phyloP scores from a whole-genome alignment of 2,888 invertebrate species.

The Notodonta dromedarius region DNA sequence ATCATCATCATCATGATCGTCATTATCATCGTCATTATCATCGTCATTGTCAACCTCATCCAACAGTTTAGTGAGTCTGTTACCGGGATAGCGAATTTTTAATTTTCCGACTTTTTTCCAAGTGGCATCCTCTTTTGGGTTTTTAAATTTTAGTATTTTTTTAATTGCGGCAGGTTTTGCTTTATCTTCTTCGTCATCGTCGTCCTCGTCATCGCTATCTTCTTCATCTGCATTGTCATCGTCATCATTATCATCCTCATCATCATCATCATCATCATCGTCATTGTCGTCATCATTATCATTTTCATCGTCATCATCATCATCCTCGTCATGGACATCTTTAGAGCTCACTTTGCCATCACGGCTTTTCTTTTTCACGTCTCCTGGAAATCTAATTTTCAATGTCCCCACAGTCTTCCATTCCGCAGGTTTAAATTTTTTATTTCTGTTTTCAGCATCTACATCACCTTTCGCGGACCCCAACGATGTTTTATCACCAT shows the following conservation, averaged over 20 bases:
- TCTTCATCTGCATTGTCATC: conserved; percentile 63
- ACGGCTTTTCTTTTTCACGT: conserved; percentile 33
- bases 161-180: conserved; percentile 47
- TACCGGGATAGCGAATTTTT: conserved; percentile 48
- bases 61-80: conserved; percentile 26
- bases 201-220: conserved; percentile 50
- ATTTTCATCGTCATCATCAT: conserved; percentile 59
- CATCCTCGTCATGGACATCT: conserved; percentile 38
- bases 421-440: conserved; percentile 46
- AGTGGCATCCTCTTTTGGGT: conserved; percentile 37
- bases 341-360: conserved; percentile 35
- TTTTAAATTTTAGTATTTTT: conserved; percentile 46
- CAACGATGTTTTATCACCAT: conserved; percentile 71
- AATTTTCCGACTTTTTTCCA: conserved; percentile 52
- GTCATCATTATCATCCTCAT: conserved; percentile 64
- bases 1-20: conserved; percentile 65
- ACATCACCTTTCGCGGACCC: conserved; percentile 57
- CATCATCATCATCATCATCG: conserved; percentile 55
- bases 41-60: conserved; percentile 66
- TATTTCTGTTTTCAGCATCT: conserved; percentile 45
- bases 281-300: conserved; percentile 55
- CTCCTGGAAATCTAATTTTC: conserved; percentile 57
- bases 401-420: conserved; percentile 67
- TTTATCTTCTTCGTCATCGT: conserved; percentile 72
- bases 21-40: conserved; percentile 48